Evolutionary conservation across 2,888 invertebrate genomes (phyloP).

Genomic region (Lasioglossum malachurum): DNA sequence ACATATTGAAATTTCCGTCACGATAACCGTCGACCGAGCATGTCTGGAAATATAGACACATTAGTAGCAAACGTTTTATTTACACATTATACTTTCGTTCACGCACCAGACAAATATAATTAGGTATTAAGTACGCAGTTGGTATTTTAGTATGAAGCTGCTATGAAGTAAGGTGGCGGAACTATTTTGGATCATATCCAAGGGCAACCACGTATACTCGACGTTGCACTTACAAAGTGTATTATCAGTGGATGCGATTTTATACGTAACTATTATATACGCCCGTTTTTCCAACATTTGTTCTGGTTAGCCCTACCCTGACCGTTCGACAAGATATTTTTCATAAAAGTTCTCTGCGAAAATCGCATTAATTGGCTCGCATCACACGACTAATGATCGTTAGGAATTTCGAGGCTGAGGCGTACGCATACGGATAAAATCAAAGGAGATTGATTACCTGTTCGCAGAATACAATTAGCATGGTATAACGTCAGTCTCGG

Average conservation of each 20-base stretch:
- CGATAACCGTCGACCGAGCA: background rate
- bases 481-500: constrained; percentile 24
- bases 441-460: background rate
- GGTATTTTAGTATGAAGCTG: constrained; percentile 72
- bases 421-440: too few species aligned
- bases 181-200: constrained; percentile 74
- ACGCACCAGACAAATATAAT: constrained; percentile 61
- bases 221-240: constrained; percentile 68
- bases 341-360: background rate
- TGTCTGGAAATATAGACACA: background rate
- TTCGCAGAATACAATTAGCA: constrained; percentile 2
- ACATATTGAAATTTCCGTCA: background rate
- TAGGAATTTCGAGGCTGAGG: background rate
- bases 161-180: constrained; percentile 66
- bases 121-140: constrained; percentile 70
- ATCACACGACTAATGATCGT: background rate
- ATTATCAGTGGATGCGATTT: constrained; percentile 64
- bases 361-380: background rate
- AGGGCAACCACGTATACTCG: constrained; percentile 70
- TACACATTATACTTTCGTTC: constrained; percentile 30
- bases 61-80: background rate
- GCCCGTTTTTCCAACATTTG: constrained; percentile 50
- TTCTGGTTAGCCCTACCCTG: background rate
- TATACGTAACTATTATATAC: constrained; percentile 42
- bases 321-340: constrained; percentile 21